Percentiles rank a stretch among this genome's conserved stretches.
These are phyloP conservation scores for Clepsis dumicolana DNA, from an alignment of 2,888 invertebrate genomes.

Conservation along the genomic window DNA sequence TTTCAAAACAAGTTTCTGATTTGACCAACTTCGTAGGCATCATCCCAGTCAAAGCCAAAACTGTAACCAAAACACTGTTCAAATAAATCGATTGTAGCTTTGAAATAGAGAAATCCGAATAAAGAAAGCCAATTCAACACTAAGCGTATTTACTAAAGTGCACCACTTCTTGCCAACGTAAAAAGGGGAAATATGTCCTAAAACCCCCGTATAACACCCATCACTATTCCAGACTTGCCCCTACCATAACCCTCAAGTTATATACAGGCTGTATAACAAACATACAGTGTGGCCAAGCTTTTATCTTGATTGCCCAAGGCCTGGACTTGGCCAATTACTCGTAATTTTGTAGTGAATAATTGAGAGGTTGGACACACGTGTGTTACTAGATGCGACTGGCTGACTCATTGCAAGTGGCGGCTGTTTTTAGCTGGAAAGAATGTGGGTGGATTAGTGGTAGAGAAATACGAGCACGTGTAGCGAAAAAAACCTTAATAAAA, in stretches of 20 bases:
- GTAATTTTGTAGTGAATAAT: conserved; percentile 70
- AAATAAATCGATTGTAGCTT: not conserved
- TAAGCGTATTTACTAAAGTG: conserved; percentile 22
- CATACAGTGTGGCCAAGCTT: conserved; percentile 53
- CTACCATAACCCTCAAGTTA: conserved; percentile 26
- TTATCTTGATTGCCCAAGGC: conserved; percentile 68
- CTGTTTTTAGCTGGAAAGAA: not conserved
- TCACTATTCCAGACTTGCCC: conserved; percentile 39
- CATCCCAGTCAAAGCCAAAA: no score
- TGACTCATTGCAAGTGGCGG: not conserved
- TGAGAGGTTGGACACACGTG: conserved; percentile 49
- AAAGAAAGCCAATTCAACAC: conserved; percentile 1
- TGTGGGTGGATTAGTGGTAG: not conserved
- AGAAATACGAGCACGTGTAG: no score
- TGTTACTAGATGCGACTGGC: conserved; percentile 30
- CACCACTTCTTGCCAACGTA: conserved; percentile 14
- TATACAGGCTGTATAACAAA: conserved; percentile 15
- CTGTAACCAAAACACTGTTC: no score
- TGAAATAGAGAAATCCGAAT: not conserved
- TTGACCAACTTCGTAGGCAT: no score
- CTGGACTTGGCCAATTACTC: conserved; percentile 62
- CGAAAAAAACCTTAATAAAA: no score
- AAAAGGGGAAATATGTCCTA: conserved; percentile 30
- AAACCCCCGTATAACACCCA: conserved; percentile 25
- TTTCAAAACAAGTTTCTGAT: no score